phyloP scores from a whole-genome alignment of 2,113 vertebrate species.

The Chionis minor region DNA sequence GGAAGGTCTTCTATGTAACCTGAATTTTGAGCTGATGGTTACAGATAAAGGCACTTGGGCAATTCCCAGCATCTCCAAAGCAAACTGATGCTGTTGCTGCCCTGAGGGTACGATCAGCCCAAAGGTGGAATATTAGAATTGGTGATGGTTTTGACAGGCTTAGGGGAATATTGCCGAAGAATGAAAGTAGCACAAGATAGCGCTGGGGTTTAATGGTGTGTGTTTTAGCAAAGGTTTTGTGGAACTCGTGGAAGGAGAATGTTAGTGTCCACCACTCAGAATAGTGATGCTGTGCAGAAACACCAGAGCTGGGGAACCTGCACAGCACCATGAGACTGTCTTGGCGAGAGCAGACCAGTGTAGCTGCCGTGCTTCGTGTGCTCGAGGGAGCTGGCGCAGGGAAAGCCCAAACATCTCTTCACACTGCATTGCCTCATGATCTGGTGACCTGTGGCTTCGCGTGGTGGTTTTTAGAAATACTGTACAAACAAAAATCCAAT shows the following conservation, averaged over 20 bases:
- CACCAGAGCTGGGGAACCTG: background rate
- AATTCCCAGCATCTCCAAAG: too few species aligned
- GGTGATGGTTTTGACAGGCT: background rate
- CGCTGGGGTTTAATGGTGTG: background rate
- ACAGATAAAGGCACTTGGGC: too few species aligned
- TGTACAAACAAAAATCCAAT: background rate
- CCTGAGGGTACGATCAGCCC: background rate
- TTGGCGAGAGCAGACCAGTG: background rate
- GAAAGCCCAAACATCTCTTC: background rate
- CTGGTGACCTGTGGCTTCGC: background rate
- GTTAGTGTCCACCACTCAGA: background rate
- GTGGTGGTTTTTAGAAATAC: background rate
- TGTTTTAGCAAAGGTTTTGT: background rate
- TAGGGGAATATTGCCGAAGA: background rate
- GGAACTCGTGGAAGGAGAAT: background rate
- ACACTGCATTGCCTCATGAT: background rate
- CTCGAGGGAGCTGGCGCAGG: background rate
- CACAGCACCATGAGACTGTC: background rate
- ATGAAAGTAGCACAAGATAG: background rate
- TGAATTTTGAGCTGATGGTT: too few species aligned
- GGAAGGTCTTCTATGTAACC: too few species aligned
- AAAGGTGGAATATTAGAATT: background rate
- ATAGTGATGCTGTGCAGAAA: background rate
- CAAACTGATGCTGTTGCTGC: background rate
- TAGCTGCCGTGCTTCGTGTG: background rate